phyloP scores from a whole-genome alignment of 37 sponge, comb jelly and placozoan species.

The Corticium candelabrum region DNA sequence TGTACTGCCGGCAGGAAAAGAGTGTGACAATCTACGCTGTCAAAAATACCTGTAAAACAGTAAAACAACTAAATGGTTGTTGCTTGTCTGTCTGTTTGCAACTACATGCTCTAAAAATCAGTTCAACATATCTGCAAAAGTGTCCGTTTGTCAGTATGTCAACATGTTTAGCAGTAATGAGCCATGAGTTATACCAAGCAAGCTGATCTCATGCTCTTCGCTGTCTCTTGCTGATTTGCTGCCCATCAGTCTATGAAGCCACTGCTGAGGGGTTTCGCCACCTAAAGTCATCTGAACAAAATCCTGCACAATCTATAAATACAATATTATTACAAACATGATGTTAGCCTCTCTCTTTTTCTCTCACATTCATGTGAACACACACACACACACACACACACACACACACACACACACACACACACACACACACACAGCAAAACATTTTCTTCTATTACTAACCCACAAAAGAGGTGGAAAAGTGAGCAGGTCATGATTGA shows the following conservation, averaged over 20 bases:
- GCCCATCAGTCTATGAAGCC: slow-evolving; percentile 72
- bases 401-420: neutral
- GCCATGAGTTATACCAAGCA: slow-evolving; percentile 67
- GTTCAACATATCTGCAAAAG: too few relatives aligned
- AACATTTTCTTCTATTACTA: too few relatives aligned
- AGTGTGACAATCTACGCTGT: slow-evolving; percentile 67
- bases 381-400: neutral
- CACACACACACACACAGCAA: too few relatives aligned
- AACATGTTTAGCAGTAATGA: too few relatives aligned
- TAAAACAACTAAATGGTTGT: too few relatives aligned
- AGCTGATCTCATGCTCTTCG: slow-evolving; percentile 62
- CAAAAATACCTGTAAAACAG: slow-evolving; percentile 60
- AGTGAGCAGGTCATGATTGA: slow-evolving; percentile 78
- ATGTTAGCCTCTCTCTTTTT: too few relatives aligned
- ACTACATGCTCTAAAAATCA: too few relatives aligned
- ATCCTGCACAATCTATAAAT: slow-evolving; percentile 73
- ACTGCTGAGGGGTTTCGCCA: slow-evolving; percentile 58
- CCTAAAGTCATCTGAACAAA: slow-evolving; percentile 58
- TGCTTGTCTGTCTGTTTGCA: too few relatives aligned
- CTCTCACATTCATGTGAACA: neutral
- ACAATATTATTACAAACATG: neutral
- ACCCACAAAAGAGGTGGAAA: slow-evolving; percentile 89
- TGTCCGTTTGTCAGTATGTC: too few relatives aligned
- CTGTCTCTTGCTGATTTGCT: slow-evolving; percentile 44
- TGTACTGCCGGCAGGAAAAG: slow-evolving; percentile 72